Conservation (phyloP, 2,797 vertebrate species). For the Hydrocynus forskahlii region DNA sequence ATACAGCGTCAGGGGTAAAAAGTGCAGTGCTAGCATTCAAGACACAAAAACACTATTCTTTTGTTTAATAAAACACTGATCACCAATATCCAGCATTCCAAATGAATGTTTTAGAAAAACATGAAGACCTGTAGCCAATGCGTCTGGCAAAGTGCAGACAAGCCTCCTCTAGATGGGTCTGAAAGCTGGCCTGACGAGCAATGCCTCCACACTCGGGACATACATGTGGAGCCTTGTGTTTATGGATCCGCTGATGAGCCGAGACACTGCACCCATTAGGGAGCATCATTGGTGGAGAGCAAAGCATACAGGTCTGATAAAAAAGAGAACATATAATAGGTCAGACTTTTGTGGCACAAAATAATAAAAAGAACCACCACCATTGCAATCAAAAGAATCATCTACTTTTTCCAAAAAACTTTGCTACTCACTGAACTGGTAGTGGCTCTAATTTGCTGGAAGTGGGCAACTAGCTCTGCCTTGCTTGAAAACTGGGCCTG, state of each 20-base stretch:
- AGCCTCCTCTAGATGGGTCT: conserved; percentile 85
- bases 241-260: conserved; percentile 93
- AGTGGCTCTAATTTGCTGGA: conserved; percentile 83
- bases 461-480: conserved; percentile 86
- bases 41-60: neutral
- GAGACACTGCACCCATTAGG: conserved; percentile 89
- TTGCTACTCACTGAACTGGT: conserved; percentile 71
- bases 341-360: neutral
- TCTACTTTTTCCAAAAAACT: neutral
- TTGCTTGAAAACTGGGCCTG: conserved; percentile 87
- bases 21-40: neutral
- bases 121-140: conserved; percentile 90
- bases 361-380: no score
- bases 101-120: neutral
- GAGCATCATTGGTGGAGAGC: conserved; percentile 91
- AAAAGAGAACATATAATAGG: neutral
- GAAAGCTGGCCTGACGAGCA: conserved; percentile 83
- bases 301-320: conserved; percentile 84
- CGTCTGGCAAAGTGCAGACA: conserved; percentile 93
- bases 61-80: neutral
- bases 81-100: neutral
- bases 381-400: neutral
- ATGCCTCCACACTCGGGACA: conserved; percentile 93
- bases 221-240: conserved; percentile 83
- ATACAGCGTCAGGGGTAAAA: neutral